Evolutionary conservation across 2,797 vertebrate species (phyloP).

Genomic region (Columba guinea): DNA sequence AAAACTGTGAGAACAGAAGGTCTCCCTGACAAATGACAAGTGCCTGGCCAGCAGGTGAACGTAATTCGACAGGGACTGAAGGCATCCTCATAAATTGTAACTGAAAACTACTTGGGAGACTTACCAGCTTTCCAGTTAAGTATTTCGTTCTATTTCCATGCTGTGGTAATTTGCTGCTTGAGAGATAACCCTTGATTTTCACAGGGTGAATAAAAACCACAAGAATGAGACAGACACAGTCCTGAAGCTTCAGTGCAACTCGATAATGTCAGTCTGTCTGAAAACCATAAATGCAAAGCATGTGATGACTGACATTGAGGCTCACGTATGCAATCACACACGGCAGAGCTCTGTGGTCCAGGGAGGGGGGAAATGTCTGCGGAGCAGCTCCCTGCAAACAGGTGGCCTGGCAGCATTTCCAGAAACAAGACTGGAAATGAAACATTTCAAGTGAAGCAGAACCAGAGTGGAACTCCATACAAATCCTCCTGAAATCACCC

Average conservation of each 20-base stretch:
- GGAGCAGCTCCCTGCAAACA: neutral
- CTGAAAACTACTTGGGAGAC: neutral
- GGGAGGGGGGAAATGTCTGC: neutral
- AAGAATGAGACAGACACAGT: neutral
- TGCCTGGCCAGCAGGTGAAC: neutral
- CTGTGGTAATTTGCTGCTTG: neutral
- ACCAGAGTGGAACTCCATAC: neutral
- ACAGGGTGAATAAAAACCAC: neutral
- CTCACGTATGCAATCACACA: neutral
- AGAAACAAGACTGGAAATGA: neutral
- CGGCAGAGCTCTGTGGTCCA: accelerated
- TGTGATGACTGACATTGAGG: accelerated
- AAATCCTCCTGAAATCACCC: neutral
- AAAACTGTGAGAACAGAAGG: neutral
- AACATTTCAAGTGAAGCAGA: neutral
- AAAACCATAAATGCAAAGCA: neutral
- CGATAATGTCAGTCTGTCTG: neutral
- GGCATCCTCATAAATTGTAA: neutral
- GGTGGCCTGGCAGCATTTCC: neutral
- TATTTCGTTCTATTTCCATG: neutral
- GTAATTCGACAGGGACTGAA: neutral
- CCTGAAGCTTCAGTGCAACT: neutral
- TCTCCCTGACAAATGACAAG: neutral
- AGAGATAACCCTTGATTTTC: neutral
- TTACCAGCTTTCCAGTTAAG: neutral